A percentile compares a stretch with the other conserved stretches of the same genome.
Evolutionary conservation across 2,113 vertebrate species (phyloP).

Genomic region (Gasterosteus aculeatus): DNA sequence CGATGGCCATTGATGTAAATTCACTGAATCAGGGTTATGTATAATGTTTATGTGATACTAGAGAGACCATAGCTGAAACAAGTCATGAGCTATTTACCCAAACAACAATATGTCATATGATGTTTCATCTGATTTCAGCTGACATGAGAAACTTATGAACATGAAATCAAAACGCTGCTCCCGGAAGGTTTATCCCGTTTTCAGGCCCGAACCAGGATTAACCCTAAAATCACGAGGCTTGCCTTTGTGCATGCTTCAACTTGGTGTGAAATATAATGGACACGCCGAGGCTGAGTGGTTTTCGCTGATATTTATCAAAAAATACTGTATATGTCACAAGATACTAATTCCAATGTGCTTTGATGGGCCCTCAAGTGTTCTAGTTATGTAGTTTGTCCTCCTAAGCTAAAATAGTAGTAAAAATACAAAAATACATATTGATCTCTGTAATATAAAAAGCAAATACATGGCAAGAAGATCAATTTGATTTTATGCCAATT

Average conservation of each 20-base stretch:
- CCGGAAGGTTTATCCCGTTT: conserved; percentile 9
- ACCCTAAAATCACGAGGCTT: conserved; percentile 20
- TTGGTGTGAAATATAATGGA: background rate
- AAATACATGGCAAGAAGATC: too few relatives aligned
- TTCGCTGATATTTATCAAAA: too few relatives aligned
- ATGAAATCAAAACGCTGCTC: conserved; percentile 19
- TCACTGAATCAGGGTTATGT: background rate
- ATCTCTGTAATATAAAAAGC: too few relatives aligned
- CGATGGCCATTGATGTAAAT: background rate
- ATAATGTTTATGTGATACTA: conserved; percentile 12
- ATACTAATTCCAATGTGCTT: too few relatives aligned
- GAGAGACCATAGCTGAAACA: conserved; percentile 6
- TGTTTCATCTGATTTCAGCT: conserved; percentile 7
- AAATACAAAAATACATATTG: too few relatives aligned
- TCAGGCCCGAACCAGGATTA: background rate
- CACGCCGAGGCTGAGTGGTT: background rate
- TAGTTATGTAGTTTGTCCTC: too few relatives aligned
- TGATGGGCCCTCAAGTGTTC: too few relatives aligned
- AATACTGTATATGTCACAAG: too few relatives aligned
- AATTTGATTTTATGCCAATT: too few relatives aligned
- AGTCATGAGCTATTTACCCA: conserved; percentile 8
- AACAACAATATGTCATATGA: conserved; percentile 8
- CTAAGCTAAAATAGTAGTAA: too few relatives aligned
- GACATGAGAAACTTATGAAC: conserved; percentile 15
- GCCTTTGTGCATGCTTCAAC: background rate